Evolutionary conservation across 1,140 invertebrate genomes (phyloP).

Genomic region (Melanaphis sacchari): DNA sequence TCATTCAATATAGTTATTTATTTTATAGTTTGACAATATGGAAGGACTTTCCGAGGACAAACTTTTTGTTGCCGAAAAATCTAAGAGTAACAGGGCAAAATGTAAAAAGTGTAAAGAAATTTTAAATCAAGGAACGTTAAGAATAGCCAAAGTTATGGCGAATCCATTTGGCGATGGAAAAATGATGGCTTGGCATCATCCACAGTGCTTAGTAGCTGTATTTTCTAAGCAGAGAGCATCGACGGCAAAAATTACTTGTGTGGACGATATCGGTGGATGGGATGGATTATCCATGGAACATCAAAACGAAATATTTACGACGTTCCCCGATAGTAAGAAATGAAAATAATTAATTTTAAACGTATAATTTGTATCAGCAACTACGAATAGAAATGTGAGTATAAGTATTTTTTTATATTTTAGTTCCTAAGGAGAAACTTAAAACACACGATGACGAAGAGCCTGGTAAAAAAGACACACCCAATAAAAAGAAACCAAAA

Average conservation of each 20-base stretch:
- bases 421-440: constrained; percentile 42
- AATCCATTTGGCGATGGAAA: constrained; percentile 84
- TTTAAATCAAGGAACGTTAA: constrained; percentile 74
- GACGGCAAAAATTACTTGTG: constrained; percentile 81
- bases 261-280: constrained; percentile 77
- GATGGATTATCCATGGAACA: constrained; percentile 72
- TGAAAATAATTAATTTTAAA: not conserved
- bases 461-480: not conserved
- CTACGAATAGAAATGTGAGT: not conserved
- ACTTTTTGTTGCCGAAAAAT: constrained; percentile 76
- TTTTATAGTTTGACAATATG: not conserved
- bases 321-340: constrained; percentile 62
- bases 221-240: constrained; percentile 79
- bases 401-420: not conserved
- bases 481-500: constrained; percentile 29
- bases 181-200: constrained; percentile 88
- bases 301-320: constrained; percentile 70
- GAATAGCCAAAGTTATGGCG: constrained; percentile 77
- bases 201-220: constrained; percentile 80
- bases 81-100: constrained; percentile 79
- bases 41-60: constrained; percentile 64
- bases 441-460: not conserved
- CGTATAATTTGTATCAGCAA: not conserved
- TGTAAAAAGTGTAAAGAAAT: constrained; percentile 88
- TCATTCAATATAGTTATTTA: not conserved